These are phyloP conservation scores for Lemur catta DNA, from an alignment of 2,797 vertebrate genomes.

Conservation along the genomic window DNA sequence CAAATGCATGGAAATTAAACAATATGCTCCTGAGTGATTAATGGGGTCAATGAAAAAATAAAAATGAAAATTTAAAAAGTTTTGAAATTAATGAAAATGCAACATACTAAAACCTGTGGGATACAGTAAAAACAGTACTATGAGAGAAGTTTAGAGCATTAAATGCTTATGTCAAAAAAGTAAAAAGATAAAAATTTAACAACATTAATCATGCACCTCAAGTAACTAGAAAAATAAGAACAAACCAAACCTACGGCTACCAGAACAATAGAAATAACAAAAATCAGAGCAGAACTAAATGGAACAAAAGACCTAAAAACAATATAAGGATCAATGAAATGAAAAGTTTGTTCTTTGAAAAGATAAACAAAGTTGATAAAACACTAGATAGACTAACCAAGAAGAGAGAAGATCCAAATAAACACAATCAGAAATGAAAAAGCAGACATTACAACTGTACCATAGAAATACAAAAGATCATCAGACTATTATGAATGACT, in stretches of 20 bases:
- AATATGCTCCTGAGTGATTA: neutral
- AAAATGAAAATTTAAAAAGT: neutral
- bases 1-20: neutral
- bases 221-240: neutral
- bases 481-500: neutral
- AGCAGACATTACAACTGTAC: neutral
- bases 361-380: neutral
- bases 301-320: neutral
- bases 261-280: neutral
- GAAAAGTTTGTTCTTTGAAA: neutral
- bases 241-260: neutral
- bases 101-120: neutral
- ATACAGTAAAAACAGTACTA: neutral
- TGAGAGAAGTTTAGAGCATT: neutral
- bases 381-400: neutral
- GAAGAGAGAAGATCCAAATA: neutral
- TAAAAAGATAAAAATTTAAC: neutral
- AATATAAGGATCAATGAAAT: neutral
- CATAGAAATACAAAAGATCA: neutral
- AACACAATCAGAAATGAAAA: neutral
- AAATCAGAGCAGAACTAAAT: neutral
- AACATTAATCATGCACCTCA: neutral
- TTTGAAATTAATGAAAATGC: neutral
- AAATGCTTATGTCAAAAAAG: neutral
- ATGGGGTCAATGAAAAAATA: neutral